Conservation (phyloP, 2,888 invertebrate species). For the Erynnis tages region DNA sequence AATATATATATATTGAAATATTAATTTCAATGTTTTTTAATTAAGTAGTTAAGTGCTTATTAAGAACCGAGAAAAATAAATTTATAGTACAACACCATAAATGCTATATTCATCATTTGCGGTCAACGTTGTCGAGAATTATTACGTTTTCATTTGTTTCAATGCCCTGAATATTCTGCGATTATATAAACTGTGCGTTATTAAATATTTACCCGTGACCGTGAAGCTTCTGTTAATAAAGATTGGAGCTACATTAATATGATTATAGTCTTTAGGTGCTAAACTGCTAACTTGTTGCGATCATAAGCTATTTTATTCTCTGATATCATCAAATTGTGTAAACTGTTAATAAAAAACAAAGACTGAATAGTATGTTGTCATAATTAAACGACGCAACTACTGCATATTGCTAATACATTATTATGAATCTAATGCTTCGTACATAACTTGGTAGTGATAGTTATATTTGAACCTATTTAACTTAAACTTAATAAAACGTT, state of each 20-base stretch:
- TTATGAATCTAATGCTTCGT: no score
- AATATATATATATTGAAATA: no score
- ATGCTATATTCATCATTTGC: background rate
- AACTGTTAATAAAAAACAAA: background rate
- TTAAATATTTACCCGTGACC: constrained; percentile 10
- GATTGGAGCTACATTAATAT: constrained; percentile 3
- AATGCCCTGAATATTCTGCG: constrained; percentile 57
- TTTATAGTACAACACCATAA: no score
- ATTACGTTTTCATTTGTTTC: constrained; percentile 41
- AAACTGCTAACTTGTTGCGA: constrained; percentile 8
- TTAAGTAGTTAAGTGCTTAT: no score
- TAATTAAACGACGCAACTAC: no score
- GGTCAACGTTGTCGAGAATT: constrained; percentile 7
- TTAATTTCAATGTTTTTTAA: no score
- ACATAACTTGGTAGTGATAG: no score
- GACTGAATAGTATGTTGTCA: background rate
- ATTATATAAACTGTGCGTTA: constrained; percentile 37
- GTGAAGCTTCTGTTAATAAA: constrained; percentile 13
- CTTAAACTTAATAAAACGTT: no score
- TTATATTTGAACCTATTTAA: no score
- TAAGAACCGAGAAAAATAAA: no score
- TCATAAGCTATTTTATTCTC: constrained; percentile 16
- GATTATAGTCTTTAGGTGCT: constrained; percentile 16
- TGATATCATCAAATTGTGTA: constrained; percentile 10
- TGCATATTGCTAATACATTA: no score